Evolutionary conservation across 2,797 vertebrate genomes (phyloP).

Genomic region (Lepidocolaptes lacrymiger): DNA sequence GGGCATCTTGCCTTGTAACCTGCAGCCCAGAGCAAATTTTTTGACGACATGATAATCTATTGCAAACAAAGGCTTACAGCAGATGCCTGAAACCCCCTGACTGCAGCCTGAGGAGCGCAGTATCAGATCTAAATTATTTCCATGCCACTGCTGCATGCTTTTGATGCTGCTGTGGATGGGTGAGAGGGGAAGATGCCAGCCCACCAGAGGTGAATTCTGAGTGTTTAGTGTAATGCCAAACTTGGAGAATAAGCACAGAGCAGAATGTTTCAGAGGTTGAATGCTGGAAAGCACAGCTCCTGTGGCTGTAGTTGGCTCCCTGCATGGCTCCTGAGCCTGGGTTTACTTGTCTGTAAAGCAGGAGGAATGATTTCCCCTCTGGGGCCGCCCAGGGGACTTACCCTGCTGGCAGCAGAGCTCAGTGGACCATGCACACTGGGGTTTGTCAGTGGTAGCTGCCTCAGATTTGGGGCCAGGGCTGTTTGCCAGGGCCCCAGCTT

Average conservation of each 20-base stretch:
- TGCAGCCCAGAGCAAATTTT: conserved; percentile 38
- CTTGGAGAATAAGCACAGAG: neutral
- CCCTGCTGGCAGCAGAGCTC: neutral
- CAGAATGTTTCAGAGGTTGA: neutral
- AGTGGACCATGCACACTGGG: neutral
- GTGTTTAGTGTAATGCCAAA: neutral
- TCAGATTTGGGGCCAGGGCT: neutral
- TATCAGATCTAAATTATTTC: conserved; percentile 40
- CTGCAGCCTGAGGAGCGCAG: neutral
- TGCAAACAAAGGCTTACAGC: conserved; percentile 53
- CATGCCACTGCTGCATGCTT: conserved; percentile 23
- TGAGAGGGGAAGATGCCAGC: neutral
- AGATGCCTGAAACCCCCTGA: conserved; percentile 30
- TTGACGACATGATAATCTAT: conserved; percentile 16
- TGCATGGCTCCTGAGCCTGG: fast-evolving
- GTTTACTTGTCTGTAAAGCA: neutral
- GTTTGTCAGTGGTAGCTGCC: neutral
- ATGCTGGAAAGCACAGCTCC: neutral
- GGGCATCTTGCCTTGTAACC: conserved; percentile 40
- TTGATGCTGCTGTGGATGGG: neutral
- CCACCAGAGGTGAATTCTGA: neutral
- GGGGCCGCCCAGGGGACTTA: neutral
- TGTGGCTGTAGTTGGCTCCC: neutral
- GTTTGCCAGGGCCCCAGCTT: neutral
- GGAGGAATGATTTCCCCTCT: neutral